These are phyloP conservation scores for Athene noctua DNA, from an alignment of 2,113 vertebrate species.

Conservation along the genomic window DNA sequence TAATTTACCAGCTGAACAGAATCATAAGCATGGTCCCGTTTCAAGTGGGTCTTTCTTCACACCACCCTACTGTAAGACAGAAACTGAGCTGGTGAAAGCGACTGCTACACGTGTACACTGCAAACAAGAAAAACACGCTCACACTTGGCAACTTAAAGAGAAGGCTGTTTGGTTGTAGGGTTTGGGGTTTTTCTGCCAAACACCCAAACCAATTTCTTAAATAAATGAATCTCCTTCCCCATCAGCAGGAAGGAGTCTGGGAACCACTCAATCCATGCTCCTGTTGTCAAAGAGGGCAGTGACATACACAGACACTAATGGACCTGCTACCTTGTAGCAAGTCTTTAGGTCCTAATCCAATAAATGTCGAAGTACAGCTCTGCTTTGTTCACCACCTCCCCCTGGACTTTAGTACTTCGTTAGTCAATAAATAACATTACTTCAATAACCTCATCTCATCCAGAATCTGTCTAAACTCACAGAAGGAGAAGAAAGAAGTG, in stretches of 20 bases:
- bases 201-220: not conserved
- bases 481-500: not conserved
- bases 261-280: not conserved
- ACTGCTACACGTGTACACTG: not conserved
- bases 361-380: conserved; percentile 22
- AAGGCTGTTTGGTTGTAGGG: not conserved
- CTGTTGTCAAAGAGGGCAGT: not conserved
- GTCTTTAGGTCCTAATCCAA: not conserved
- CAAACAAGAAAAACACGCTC: not conserved
- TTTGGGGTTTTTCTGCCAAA: not conserved
- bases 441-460: not conserved
- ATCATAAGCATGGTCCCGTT: not conserved
- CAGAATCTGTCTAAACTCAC: not conserved
- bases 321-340: not conserved
- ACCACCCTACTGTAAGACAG: not conserved
- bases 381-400: not conserved
- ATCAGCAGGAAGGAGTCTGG: not conserved
- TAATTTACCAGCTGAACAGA: not conserved
- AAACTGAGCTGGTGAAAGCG: not conserved
- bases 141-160: not conserved
- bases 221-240: not conserved
- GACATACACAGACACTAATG: not conserved
- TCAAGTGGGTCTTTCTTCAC: not conserved
- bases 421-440: conserved; percentile 58
- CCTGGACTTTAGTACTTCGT: conserved; percentile 10